Conservation (phyloP, 2,797 vertebrate species). For the Tachyglossus aculeatus region DNA sequence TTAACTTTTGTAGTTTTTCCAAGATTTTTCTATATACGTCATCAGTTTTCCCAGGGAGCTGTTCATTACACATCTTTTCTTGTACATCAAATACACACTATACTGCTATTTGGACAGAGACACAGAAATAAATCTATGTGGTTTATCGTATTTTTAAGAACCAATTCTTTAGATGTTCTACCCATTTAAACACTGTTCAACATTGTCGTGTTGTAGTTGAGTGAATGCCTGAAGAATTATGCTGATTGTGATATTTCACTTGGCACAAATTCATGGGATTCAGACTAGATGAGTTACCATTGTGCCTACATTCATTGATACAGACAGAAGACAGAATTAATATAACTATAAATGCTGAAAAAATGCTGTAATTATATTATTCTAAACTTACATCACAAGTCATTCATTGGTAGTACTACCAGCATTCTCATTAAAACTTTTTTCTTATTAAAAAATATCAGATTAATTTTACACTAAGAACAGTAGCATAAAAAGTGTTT, state of each 20-base stretch:
- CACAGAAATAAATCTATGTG: neutral
- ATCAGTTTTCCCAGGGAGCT: neutral
- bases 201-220: neutral
- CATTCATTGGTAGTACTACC: neutral
- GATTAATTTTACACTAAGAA: constrained; percentile 30
- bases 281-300: constrained; percentile 9
- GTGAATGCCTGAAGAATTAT: constrained; percentile 14
- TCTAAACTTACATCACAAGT: constrained; percentile 16
- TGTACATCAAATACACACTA: neutral
- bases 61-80: neutral
- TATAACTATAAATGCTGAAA: constrained; percentile 36
- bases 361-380: neutral
- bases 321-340: constrained; percentile 31
- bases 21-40: neutral
- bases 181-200: neutral
- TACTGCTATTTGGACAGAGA: neutral
- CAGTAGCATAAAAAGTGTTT: constrained; percentile 20
- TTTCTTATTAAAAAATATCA: constrained; percentile 15
- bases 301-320: neutral
- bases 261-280: neutral
- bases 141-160: neutral
- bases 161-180: neutral
- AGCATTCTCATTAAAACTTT: constrained; percentile 2
- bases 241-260: neutral
- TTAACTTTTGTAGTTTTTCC: neutral